These are phyloP conservation scores for Capitella teleta DNA, from an alignment of 1,140 invertebrate genomes.

Conservation along the genomic window DNA sequence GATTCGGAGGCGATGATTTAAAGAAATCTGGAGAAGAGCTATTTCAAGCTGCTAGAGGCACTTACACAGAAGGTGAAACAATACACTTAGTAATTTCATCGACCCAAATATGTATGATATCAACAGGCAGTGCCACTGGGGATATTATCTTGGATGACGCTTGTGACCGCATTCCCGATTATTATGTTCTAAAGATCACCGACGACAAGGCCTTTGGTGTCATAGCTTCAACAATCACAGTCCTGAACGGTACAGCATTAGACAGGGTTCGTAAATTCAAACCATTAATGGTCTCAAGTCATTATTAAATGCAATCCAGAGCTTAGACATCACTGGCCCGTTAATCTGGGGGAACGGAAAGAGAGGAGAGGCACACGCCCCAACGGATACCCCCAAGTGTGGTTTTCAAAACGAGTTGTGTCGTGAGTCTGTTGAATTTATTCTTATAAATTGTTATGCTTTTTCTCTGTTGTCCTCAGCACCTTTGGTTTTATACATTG, in stretches of 20 bases:
- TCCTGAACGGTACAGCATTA: background rate
- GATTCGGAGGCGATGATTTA: background rate
- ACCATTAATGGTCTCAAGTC: too few relatives aligned
- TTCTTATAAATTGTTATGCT: too few relatives aligned
- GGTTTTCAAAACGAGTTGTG: conserved; percentile 6
- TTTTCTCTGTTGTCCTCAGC: too few relatives aligned
- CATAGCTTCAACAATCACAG: background rate
- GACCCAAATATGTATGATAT: background rate
- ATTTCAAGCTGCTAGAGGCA: conserved; percentile 1
- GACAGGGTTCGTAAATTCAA: too few relatives aligned
- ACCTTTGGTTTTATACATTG: too few relatives aligned
- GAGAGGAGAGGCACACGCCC: background rate
- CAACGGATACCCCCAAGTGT: conserved; percentile 3
- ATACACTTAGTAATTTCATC: background rate
- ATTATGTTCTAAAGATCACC: conserved; percentile 1
- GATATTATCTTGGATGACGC: conserved; percentile 2
- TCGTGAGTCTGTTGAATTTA: background rate
- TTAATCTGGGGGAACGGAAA: conserved; percentile 6
- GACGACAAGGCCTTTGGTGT: conserved; percentile 1
- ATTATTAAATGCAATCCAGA: background rate
- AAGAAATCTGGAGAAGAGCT: conserved; percentile 1
- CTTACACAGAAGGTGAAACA: background rate
- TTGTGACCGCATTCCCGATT: conserved; percentile 8
- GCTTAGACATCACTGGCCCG: background rate
- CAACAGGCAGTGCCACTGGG: conserved; percentile 5